A percentile compares a stretch with the other conserved stretches of the same genome.
phyloP scores from a whole-genome alignment of 2,113 vertebrate genomes.

The Macrotis lagotis region DNA sequence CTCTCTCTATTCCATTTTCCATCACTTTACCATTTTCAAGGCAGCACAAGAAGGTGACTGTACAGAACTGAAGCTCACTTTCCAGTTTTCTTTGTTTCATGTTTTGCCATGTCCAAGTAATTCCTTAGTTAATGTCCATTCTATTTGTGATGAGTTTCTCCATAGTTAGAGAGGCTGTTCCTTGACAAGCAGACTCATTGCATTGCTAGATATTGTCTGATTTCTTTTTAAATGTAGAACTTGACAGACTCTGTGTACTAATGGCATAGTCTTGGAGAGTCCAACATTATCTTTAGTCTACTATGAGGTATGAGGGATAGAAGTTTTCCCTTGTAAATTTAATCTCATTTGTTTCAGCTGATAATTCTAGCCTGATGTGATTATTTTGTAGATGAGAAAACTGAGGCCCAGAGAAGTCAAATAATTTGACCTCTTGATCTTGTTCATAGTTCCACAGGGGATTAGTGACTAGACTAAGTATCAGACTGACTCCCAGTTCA shows the following conservation, averaged over 20 bases:
- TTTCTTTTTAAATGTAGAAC: not conserved
- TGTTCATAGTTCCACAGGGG: not conserved
- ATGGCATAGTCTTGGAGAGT: not conserved
- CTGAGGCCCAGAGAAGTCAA: not conserved
- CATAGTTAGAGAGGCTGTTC: not conserved
- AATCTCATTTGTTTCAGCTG: not conserved
- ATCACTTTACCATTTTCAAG: not conserved
- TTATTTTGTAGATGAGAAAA: slow-evolving; percentile 19
- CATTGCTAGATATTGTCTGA: not conserved
- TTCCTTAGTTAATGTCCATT: not conserved
- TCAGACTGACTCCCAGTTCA: not conserved
- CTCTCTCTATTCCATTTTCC: not conserved
- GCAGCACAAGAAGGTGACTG: not conserved
- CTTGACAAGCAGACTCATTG: not conserved
- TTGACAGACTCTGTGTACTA: not conserved
- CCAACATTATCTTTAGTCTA: not conserved
- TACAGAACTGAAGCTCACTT: not conserved
- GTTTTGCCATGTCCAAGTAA: not conserved
- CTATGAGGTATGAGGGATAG: not conserved
- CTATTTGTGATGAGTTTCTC: not conserved
- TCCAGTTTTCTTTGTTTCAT: not conserved
- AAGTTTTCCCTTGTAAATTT: not conserved
- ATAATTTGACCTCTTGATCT: not conserved
- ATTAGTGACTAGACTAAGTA: not conserved
- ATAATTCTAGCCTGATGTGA: not conserved